Evolutionary conservation across 2,888 invertebrate species (phyloP).

Genomic region (Drosophila hamatofila): DNA sequence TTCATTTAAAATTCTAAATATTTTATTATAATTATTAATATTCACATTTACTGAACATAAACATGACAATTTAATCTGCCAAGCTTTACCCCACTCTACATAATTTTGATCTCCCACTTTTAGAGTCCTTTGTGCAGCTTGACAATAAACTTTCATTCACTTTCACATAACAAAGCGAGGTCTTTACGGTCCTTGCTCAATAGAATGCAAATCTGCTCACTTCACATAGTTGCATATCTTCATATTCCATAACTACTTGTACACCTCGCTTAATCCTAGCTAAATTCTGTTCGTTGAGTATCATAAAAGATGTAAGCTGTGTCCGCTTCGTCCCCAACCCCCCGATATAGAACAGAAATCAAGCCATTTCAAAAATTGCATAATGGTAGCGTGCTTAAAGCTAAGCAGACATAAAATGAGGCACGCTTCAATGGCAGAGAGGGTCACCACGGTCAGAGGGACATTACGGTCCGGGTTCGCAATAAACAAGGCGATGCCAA

Average conservation of each 20-base stretch:
- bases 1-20: no score
- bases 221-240: constrained; percentile 14
- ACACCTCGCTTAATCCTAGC: constrained; percentile 23
- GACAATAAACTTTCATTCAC: constrained; percentile 1
- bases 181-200: not conserved
- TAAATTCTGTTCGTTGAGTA: constrained; percentile 38
- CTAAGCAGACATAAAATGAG: constrained; percentile 61
- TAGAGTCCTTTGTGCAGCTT: not conserved
- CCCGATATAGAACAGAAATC: constrained; percentile 38
- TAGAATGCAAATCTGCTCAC: not conserved
- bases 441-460: not conserved
- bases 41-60: not conserved
- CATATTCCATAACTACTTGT: not conserved
- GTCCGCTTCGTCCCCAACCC: no score
- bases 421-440: constrained; percentile 28
- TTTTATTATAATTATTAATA: not conserved
- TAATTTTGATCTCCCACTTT: not conserved
- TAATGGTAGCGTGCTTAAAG: constrained; percentile 47
- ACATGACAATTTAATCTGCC: not conserved
- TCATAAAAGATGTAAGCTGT: constrained; percentile 55
- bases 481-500: constrained; percentile 24
- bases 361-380: constrained; percentile 64
- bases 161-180: not conserved
- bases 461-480: not conserved
- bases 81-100: no score